Evolutionary conservation across 2,888 invertebrate species (phyloP).

Genomic region (Leucophora obtusa): DNA sequence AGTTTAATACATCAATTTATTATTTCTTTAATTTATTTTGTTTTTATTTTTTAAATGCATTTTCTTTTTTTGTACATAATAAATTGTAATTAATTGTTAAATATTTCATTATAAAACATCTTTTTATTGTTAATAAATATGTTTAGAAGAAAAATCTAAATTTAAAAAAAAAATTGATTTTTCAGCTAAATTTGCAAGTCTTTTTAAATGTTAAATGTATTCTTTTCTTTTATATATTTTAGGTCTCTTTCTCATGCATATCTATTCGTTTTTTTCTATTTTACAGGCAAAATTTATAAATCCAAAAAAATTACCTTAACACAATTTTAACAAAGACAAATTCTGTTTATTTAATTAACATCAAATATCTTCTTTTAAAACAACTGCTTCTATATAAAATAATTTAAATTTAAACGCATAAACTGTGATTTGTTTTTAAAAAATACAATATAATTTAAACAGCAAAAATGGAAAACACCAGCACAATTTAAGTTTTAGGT

Average conservation of each 20-base stretch:
- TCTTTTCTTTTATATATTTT: conserved; percentile 23
- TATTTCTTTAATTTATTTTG: conserved; percentile 27
- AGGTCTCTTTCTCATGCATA: neutral
- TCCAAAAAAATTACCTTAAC: conserved; percentile 25
- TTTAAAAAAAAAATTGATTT: conserved; percentile 14
- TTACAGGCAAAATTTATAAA: conserved; percentile 75
- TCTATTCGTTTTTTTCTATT: conserved; percentile 66
- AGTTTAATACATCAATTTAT: conserved; percentile 9
- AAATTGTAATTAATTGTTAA: conserved; percentile 56
- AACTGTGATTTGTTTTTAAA: conserved; percentile 60
- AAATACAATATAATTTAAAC: neutral
- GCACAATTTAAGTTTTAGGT: conserved; percentile 50
- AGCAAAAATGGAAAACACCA: neutral
- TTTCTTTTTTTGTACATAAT: conserved; percentile 50
- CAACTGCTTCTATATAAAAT: conserved; percentile 34
- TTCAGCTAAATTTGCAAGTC: conserved; percentile 25
- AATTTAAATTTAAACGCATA: conserved; percentile 34
- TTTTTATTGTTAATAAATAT: conserved; percentile 53
- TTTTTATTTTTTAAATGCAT: conserved; percentile 14
- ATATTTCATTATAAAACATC: conserved; percentile 29
- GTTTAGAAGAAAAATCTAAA: conserved; percentile 26
- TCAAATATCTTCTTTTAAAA: conserved; percentile 21
- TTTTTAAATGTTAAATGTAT: conserved; percentile 25
- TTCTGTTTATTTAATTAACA: conserved; percentile 14
- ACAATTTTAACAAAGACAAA: conserved; percentile 13